phyloP scores from a whole-genome alignment of 2,888 invertebrate species.

The Cosmia trapezina region DNA sequence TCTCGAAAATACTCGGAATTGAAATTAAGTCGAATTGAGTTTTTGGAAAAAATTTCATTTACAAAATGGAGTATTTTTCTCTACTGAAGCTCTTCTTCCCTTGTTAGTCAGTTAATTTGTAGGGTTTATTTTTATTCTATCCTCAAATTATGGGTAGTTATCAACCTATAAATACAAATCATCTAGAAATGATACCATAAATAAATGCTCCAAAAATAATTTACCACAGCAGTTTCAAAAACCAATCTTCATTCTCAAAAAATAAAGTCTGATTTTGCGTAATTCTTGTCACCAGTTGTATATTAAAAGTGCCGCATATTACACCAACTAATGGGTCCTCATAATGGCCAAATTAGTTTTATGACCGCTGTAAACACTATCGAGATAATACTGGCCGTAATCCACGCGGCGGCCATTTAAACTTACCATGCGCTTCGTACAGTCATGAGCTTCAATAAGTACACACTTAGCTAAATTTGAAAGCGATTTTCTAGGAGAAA shows the following conservation, averaged over 20 bases:
- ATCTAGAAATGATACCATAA: background rate
- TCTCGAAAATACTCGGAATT: background rate
- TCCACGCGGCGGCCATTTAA: conserved; percentile 65
- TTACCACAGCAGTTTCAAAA: background rate
- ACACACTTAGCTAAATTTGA: background rate
- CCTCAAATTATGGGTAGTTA: background rate
- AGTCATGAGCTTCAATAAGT: conserved; percentile 7
- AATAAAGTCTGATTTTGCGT: conserved; percentile 26
- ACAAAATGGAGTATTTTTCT: background rate
- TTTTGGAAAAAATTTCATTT: background rate
- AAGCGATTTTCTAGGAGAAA: background rate
- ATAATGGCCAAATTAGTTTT: conserved; percentile 75
- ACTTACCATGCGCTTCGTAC: conserved; percentile 61
- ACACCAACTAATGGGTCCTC: conserved; percentile 67
- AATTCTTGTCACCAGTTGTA: conserved; percentile 10
- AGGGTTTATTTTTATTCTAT: background rate
- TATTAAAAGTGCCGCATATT: conserved; percentile 64
- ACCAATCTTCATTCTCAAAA: background rate
- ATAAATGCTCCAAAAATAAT: background rate
- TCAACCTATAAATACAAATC: background rate
- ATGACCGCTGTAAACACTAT: conserved; percentile 73
- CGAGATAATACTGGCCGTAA: conserved; percentile 69
- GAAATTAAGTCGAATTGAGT: background rate
- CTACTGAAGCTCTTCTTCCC: background rate
- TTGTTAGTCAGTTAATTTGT: background rate